Conservation (phyloP, 2,797 vertebrate species). For the Tenualosa ilisha region DNA sequence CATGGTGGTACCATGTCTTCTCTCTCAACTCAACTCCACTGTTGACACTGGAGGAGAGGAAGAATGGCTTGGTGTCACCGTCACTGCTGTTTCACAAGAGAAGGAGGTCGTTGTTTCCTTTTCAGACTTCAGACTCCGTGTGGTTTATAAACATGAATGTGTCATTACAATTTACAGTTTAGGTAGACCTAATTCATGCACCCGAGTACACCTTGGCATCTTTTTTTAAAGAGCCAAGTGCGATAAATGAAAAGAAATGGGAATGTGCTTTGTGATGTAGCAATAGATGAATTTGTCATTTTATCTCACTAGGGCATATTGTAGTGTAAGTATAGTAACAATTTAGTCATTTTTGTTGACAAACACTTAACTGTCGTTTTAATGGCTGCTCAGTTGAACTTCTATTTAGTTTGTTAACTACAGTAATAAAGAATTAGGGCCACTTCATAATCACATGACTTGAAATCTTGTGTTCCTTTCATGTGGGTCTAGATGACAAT, state of each 20-base stretch:
- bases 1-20: too few relatives aligned
- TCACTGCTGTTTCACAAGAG: background rate
- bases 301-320: too few relatives aligned
- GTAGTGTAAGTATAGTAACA: too few relatives aligned
- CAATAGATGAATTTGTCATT: too few relatives aligned
- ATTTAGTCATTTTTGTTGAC: too few relatives aligned
- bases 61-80: background rate
- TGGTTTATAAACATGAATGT: background rate
- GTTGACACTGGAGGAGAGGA: background rate
- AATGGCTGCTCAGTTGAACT: too few relatives aligned
- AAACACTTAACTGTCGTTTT: too few relatives aligned
- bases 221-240: background rate
- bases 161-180: background rate
- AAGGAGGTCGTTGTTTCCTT: background rate
- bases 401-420: too few relatives aligned
- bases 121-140: background rate
- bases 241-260: too few relatives aligned
- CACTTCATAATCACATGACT: background rate
- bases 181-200: background rate
- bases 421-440: too few relatives aligned
- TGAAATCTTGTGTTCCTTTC: background rate
- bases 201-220: background rate
- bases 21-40: background rate
- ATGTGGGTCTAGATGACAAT: conserved; percentile 87
- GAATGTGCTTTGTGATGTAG: too few relatives aligned